phyloP scores from a whole-genome alignment of 2,888 invertebrate species.

The Heteromurus nitidus region DNA sequence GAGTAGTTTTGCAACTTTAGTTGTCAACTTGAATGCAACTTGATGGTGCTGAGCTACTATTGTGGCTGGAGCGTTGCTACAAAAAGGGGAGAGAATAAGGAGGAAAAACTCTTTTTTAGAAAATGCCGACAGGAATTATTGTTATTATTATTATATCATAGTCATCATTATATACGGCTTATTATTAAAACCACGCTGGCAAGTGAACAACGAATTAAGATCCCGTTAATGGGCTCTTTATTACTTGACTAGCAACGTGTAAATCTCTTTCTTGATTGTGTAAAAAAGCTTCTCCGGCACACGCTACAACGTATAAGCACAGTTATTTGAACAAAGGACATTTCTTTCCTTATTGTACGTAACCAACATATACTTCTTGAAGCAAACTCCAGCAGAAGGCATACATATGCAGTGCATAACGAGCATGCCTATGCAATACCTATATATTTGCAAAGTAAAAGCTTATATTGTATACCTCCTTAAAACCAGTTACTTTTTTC shows the following conservation, averaged over 20 bases:
- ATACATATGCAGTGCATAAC: too few relatives aligned
- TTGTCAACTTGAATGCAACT: conserved; percentile 28
- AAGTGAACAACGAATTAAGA: conserved; percentile 53
- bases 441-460: too few relatives aligned
- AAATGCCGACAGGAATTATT: conserved; percentile 35
- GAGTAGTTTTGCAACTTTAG: conserved; percentile 27
- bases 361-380: not conserved
- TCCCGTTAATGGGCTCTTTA: conserved; percentile 61
- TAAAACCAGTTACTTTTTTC: not conserved
- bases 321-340: not conserved
- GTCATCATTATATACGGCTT: conserved; percentile 33
- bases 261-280: conserved; percentile 44
- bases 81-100: not conserved
- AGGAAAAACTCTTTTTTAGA: conserved; percentile 12
- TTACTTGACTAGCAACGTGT: conserved; percentile 45
- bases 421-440: too few relatives aligned
- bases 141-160: conserved; percentile 40
- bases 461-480: not conserved
- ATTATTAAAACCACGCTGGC: conserved; percentile 42
- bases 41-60: conserved; percentile 24
- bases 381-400: not conserved
- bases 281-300: conserved; percentile 26
- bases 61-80: not conserved
- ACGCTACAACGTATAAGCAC: not conserved
- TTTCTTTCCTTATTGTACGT: not conserved